Evolutionary conservation across 2,113 vertebrate species (phyloP).

Genomic region (Melanocharis versteri): DNA sequence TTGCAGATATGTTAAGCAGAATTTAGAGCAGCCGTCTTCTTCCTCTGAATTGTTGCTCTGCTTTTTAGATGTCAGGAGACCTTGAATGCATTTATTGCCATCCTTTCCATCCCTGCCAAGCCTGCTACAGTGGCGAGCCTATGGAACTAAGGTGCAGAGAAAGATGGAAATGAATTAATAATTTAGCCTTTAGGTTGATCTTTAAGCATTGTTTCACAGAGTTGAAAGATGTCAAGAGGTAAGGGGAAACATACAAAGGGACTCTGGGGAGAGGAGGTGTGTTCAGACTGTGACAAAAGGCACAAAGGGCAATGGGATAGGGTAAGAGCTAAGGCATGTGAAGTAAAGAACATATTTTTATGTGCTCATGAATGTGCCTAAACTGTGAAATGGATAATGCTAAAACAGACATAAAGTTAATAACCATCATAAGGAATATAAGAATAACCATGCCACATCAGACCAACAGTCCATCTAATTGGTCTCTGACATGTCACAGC

Average conservation of each 20-base stretch:
- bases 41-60: not conserved
- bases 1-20: not conserved
- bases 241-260: not conserved
- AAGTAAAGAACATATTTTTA: not conserved
- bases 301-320: not conserved
- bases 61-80: not conserved
- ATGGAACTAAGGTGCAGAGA: not conserved
- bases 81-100: not conserved
- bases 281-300: not conserved
- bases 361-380: not conserved
- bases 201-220: not conserved
- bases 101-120: not conserved
- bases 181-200: not conserved
- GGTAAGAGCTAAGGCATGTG: not conserved
- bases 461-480: not conserved
- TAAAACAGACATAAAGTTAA: not conserved
- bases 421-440: not conserved
- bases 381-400: not conserved
- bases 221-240: not conserved
- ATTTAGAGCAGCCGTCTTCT: not conserved
- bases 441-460: not conserved
- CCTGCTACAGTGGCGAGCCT: not conserved
- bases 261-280: not conserved
- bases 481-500: not conserved
- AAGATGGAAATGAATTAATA: not conserved